Conservation (phyloP, 2,888 invertebrate genomes). For the Himalopsyche tibetana region DNA sequence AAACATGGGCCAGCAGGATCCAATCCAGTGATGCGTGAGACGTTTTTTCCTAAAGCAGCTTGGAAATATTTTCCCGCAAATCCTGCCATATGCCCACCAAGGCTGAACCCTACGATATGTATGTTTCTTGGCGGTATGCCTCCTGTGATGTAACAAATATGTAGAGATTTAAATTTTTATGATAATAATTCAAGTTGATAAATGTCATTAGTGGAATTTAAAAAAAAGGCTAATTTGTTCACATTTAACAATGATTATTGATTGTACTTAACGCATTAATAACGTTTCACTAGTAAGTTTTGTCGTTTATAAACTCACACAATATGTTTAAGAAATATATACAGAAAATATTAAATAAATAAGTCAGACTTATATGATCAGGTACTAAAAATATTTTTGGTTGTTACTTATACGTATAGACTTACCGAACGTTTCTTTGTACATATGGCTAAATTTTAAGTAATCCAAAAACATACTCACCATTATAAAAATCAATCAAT, state of each 20-base stretch:
- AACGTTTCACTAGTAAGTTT: too few relatives aligned
- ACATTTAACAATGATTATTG: too few relatives aligned
- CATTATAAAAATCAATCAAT: not conserved
- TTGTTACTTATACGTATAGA: too few relatives aligned
- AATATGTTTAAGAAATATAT: too few relatives aligned
- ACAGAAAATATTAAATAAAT: too few relatives aligned
- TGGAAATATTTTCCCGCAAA: conserved; percentile 53
- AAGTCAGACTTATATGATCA: too few relatives aligned
- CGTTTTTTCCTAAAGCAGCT: conserved; percentile 53
- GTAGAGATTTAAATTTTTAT: not conserved
- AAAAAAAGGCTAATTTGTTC: too few relatives aligned
- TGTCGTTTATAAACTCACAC: too few relatives aligned
- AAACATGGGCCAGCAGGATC: conserved; percentile 56
- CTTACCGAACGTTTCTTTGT: too few relatives aligned
- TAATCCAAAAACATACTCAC: not conserved
- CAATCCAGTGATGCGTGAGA: conserved; percentile 50
- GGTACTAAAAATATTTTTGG: too few relatives aligned
- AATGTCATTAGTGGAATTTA: not conserved
- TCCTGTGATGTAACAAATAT: not conserved
- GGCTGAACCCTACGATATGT: conserved; percentile 52
- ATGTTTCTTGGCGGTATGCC: not conserved
- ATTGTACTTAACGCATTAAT: too few relatives aligned
- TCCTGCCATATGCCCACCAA: conserved; percentile 55
- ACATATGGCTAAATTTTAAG: not conserved
- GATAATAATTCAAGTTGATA: not conserved